These are phyloP conservation scores for Chlamydotis undulata DNA, from an alignment of 2,113 vertebrate species.

Conservation along the genomic window DNA sequence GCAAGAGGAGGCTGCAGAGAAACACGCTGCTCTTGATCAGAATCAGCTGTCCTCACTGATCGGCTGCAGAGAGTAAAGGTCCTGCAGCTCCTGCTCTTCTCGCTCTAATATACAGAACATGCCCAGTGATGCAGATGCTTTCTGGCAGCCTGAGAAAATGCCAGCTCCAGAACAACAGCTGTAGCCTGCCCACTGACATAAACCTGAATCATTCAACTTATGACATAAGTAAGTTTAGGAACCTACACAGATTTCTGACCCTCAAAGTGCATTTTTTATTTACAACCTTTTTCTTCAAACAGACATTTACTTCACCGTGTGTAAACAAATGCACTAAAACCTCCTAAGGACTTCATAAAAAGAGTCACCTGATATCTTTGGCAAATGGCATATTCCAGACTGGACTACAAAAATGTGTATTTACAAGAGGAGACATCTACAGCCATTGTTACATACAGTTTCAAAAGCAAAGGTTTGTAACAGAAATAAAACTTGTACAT, in stretches of 20 bases:
- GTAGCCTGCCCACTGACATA: slow-evolving; percentile 55
- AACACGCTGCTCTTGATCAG: slow-evolving; percentile 24
- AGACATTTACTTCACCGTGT: not conserved
- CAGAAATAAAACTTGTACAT: not conserved
- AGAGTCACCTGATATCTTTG: not conserved
- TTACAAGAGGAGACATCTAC: not conserved
- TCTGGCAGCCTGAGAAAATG: slow-evolving; percentile 67
- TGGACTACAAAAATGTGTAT: not conserved
- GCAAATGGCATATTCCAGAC: not conserved
- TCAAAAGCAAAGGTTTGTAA: not conserved
- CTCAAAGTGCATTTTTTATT: not conserved
- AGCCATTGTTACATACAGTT: not conserved
- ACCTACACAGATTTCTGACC: not conserved
- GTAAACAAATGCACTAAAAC: not conserved
- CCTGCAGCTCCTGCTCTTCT: slow-evolving; percentile 69
- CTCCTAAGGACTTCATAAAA: not conserved
- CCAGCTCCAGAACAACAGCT: slow-evolving; percentile 63
- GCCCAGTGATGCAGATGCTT: slow-evolving; percentile 67
- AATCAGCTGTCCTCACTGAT: slow-evolving; percentile 57
- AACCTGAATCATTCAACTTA: slow-evolving; percentile 59
- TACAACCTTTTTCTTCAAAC: not conserved
- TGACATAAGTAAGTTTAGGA: slow-evolving; percentile 21
- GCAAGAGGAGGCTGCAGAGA: slow-evolving; percentile 19
- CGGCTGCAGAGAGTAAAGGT: slow-evolving; percentile 61
- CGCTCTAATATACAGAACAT: slow-evolving; percentile 24